Evolutionary conservation across 1,140 invertebrate genomes (phyloP).

Genomic region (Zophobas morio): DNA sequence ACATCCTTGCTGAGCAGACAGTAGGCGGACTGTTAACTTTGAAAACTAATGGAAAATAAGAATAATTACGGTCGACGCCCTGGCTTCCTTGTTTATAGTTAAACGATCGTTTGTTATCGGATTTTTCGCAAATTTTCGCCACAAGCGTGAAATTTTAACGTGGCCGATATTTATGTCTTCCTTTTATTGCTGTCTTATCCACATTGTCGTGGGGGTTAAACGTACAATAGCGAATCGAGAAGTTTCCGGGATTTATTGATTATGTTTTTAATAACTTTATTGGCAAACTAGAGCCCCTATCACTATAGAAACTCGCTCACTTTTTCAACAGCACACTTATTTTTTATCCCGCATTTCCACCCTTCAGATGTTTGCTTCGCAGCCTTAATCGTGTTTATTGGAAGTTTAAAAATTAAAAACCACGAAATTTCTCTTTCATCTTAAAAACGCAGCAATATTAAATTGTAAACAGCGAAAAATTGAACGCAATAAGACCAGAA

Average conservation of each 20-base stretch:
- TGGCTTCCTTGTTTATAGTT: neutral
- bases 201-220: conserved; percentile 30
- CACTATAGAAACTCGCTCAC: neutral
- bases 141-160: conserved; percentile 17
- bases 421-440: neutral
- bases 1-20: neutral
- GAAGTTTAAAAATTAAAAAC: conserved; percentile 1
- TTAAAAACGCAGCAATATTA: conserved; percentile 10
- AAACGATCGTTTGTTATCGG: conserved; percentile 1
- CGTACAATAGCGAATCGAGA: conserved; percentile 15
- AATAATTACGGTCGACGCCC: conserved; percentile 6
- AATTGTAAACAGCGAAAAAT: conserved; percentile 4
- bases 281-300: conserved; percentile 13
- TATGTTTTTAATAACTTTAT: conserved; percentile 36
- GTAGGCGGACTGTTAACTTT: conserved; percentile 1
- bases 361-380: neutral
- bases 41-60: conserved; percentile 5
- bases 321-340: neutral
- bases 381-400: neutral
- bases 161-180: conserved; percentile 22
- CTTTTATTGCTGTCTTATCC: conserved; percentile 35
- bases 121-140: conserved; percentile 12
- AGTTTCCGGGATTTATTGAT: conserved; percentile 32
- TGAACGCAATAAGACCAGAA: conserved; percentile 4
- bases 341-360: neutral